These are phyloP conservation scores for Eristalis arbustorum DNA, from an alignment of 2,888 invertebrate genomes.

Conservation along the genomic window DNA sequence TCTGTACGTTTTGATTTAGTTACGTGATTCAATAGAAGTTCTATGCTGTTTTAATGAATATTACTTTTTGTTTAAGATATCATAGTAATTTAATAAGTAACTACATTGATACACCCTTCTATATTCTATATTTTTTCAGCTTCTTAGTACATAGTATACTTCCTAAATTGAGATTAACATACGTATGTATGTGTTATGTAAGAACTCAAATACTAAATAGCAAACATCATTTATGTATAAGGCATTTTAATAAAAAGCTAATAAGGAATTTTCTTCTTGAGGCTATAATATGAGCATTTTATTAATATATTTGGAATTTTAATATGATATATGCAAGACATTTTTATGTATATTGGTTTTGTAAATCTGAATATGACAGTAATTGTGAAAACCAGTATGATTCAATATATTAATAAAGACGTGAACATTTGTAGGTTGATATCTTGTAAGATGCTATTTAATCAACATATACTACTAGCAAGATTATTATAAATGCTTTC, in stretches of 20 bases:
- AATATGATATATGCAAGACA: background rate
- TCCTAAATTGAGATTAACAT: background rate
- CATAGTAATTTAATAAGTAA: too few species aligned
- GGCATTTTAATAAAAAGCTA: slow-evolving; percentile 11
- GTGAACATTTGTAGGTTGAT: too few species aligned
- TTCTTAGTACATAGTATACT: background rate
- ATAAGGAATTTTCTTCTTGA: slow-evolving; percentile 6
- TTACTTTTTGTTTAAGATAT: too few species aligned
- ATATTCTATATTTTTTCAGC: background rate
- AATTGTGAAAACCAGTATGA: background rate
- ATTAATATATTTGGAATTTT: slow-evolving; percentile 14
- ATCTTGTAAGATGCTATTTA: too few species aligned
- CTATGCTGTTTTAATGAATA: background rate
- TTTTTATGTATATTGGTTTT: background rate
- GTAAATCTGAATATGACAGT: background rate
- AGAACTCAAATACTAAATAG: background rate
- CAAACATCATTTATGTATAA: background rate
- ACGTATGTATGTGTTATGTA: background rate
- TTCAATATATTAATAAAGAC: background rate
- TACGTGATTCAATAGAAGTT: background rate
- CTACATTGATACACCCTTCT: too few species aligned
- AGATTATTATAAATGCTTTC: too few species aligned
- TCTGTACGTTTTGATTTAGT: background rate
- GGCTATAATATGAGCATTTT: slow-evolving; percentile 21
- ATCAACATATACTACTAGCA: too few species aligned